Evolutionary conservation across 2,888 invertebrate genomes (phyloP).

Genomic region (Drosophila yooni): DNA sequence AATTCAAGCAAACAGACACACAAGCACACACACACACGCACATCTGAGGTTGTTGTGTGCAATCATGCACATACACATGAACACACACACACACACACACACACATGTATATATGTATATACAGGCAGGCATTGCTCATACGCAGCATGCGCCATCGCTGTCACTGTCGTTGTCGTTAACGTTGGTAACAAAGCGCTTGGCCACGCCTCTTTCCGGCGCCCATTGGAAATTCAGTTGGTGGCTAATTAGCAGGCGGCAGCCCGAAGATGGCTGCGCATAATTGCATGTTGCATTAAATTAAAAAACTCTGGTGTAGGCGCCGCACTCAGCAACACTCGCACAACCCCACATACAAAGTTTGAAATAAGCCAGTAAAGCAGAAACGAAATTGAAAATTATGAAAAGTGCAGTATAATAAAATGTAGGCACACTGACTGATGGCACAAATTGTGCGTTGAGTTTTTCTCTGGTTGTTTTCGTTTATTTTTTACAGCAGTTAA

Average conservation of each 20-base stretch:
- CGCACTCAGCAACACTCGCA: slow-evolving; percentile 1
- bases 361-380: slow-evolving; percentile 23
- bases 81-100: slow-evolving; percentile 7
- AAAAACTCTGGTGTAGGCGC: slow-evolving; percentile 41
- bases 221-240: slow-evolving; percentile 36
- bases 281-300: slow-evolving; percentile 69
- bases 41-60: slow-evolving; percentile 10
- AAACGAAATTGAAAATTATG: slow-evolving; percentile 67
- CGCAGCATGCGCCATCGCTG: slow-evolving; percentile 36
- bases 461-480: slow-evolving; percentile 10
- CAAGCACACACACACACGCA: slow-evolving; percentile 1
- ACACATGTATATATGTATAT: not conserved
- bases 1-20: slow-evolving; percentile 26
- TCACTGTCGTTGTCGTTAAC: not conserved
- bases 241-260: slow-evolving; percentile 67
- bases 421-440: slow-evolving; percentile 11
- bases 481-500: slow-evolving; percentile 35
- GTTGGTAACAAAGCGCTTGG: slow-evolving; percentile 27
- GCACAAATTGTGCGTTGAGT: slow-evolving; percentile 39
- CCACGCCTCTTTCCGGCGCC: slow-evolving; percentile 27
- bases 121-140: slow-evolving; percentile 40
- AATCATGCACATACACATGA: slow-evolving; percentile 9
- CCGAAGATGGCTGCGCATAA: slow-evolving; percentile 67
- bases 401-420: slow-evolving; percentile 54
- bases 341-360: slow-evolving; percentile 11